A percentile compares a stretch with the other conserved stretches of the same genome.
phyloP scores from a whole-genome alignment of 2,797 vertebrate species.

The Sebastes oblongus region DNA sequence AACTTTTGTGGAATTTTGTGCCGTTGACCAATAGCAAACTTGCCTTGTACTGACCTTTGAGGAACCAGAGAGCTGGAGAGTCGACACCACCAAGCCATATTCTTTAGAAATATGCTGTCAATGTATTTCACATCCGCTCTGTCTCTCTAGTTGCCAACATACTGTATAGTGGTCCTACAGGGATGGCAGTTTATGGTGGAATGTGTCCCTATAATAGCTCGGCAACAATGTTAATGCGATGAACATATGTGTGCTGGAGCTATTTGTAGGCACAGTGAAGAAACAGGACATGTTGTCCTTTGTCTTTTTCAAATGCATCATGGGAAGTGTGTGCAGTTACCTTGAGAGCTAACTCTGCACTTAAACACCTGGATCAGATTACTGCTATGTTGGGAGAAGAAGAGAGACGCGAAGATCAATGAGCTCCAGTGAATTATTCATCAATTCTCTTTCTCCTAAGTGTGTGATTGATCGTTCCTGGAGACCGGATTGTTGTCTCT shows the following conservation, averaged over 20 bases:
- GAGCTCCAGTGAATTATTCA: conserved; percentile 68
- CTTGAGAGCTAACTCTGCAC: conserved; percentile 11
- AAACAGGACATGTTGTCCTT: conserved; percentile 25
- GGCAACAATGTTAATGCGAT: background rate
- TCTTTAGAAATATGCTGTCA: background rate
- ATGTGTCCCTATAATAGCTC: background rate
- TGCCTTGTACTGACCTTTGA: background rate
- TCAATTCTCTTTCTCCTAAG: conserved; percentile 34
- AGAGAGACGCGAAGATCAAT: conserved; percentile 49
- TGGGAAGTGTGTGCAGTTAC: conserved; percentile 20
- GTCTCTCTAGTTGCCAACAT: background rate
- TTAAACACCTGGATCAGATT: conserved; percentile 46
- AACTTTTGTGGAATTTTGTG: background rate
- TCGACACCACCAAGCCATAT: background rate
- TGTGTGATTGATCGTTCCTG: conserved; percentile 19
- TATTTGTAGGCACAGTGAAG: background rate
- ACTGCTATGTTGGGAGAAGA: conserved; percentile 33
- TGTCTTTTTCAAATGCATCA: conserved; percentile 37
- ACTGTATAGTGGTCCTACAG: background rate
- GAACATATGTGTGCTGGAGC: background rate
- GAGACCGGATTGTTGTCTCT: background rate
- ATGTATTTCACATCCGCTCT: background rate
- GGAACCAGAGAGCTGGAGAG: background rate
- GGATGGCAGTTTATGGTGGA: background rate
- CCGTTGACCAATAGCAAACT: background rate